phyloP scores from a whole-genome alignment of 2,888 invertebrate genomes.

The Argynnis bischoffii region DNA sequence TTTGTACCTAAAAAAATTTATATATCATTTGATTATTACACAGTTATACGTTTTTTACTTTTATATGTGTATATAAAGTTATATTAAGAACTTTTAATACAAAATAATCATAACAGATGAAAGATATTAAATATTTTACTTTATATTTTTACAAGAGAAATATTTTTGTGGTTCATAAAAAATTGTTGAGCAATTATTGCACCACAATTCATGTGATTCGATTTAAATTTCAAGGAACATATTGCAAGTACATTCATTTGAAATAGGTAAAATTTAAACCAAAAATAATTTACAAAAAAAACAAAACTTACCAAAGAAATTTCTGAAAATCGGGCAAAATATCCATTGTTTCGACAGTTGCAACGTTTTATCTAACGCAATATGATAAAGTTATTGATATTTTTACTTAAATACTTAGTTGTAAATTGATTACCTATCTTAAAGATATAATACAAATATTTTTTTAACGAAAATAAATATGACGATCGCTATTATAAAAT shows the following conservation, averaged over 20 bases:
- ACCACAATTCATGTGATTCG: too few relatives aligned
- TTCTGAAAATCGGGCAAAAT: constrained; percentile 8
- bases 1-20: constrained; percentile 61
- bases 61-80: neutral
- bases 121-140: neutral
- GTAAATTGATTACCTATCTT: too few relatives aligned
- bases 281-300: neutral
- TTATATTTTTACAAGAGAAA: too few relatives aligned
- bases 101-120: too few relatives aligned
- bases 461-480: too few relatives aligned
- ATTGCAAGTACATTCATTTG: neutral
- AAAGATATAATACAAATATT: too few relatives aligned
- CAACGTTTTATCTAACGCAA: neutral
- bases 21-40: neutral
- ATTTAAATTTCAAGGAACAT: too few relatives aligned
- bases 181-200: too few relatives aligned
- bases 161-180: too few relatives aligned
- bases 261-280: neutral
- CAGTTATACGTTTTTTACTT: neutral
- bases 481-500: too few relatives aligned
- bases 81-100: too few relatives aligned
- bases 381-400: neutral
- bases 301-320: constrained; percentile 3
- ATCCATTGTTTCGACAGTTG: constrained; percentile 6
- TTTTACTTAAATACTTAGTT: too few relatives aligned